Evolutionary conservation across 2,797 vertebrate species (phyloP).

Genomic region (Zonotrichia albicollis): DNA sequence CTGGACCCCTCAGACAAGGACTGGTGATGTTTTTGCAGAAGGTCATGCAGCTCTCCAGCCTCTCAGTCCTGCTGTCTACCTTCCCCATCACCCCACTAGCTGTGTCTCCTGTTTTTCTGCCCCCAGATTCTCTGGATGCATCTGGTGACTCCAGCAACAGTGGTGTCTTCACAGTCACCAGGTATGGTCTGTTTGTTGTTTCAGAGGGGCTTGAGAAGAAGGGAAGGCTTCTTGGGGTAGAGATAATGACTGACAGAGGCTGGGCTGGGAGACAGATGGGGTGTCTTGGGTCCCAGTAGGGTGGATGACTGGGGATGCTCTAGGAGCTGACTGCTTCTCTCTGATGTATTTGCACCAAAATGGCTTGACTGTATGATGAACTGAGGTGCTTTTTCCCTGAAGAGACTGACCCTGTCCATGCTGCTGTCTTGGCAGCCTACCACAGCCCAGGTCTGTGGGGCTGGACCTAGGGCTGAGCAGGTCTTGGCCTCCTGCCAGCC

Average conservation of each 20-base stretch:
- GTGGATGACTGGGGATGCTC: neutral
- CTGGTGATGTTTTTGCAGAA: neutral
- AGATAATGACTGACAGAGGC: too few relatives aligned
- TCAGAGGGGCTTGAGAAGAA: neutral
- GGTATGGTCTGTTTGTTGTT: conserved; percentile 47
- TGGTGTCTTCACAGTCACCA: conserved; percentile 57
- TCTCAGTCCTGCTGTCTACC: neutral
- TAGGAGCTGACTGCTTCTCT: neutral
- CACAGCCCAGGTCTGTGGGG: neutral
- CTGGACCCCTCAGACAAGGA: rapidly evolving
- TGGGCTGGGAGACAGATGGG: neutral
- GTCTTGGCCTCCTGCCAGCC: neutral
- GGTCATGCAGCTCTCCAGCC: neutral
- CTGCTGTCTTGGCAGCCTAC: neutral
- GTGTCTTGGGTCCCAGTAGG: neutral
- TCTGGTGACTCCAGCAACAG: conserved; percentile 52
- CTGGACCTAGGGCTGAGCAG: neutral
- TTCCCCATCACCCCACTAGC: neutral
- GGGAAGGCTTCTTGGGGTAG: neutral
- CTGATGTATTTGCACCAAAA: neutral
- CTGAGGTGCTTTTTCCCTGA: neutral
- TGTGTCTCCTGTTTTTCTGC: neutral
- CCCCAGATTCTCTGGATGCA: conserved; percentile 62
- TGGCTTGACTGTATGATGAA: neutral
- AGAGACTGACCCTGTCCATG: neutral